A percentile compares a stretch with the other conserved stretches of the same genome.
These are phyloP conservation scores for Osmoderma eremita DNA, from an alignment of 2,888 invertebrate species.

Conservation along the genomic window DNA sequence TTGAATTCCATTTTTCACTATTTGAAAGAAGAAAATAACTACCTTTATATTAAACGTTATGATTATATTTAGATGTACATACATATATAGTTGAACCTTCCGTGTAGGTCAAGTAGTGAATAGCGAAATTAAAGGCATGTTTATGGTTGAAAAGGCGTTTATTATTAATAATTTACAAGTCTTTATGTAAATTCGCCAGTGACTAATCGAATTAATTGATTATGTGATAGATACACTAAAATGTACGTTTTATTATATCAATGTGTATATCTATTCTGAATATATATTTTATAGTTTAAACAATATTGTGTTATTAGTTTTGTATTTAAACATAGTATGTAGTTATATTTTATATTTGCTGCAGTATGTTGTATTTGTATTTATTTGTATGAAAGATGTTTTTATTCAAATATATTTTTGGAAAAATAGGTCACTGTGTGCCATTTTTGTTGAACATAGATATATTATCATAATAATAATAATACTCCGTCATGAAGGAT, in stretches of 20 bases:
- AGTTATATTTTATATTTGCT: slow-evolving; percentile 24
- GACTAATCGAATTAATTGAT: slow-evolving; percentile 10
- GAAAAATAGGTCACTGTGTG: neutral
- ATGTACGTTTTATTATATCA: slow-evolving; percentile 17
- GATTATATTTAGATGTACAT: too few relatives aligned
- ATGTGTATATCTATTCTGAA: slow-evolving; percentile 10
- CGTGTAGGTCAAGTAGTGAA: too few relatives aligned
- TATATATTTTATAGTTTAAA: slow-evolving; percentile 24
- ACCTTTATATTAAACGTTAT: too few relatives aligned
- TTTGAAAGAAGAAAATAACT: too few relatives aligned
- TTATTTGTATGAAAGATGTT: slow-evolving; percentile 42
- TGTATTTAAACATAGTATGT: slow-evolving; percentile 19
- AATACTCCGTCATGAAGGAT: too few relatives aligned
- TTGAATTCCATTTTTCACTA: too few relatives aligned
- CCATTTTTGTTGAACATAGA: too few relatives aligned
- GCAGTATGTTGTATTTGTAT: slow-evolving; percentile 40
- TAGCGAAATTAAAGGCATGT: too few relatives aligned
- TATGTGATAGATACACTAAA: slow-evolving; percentile 37
- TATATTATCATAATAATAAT: too few relatives aligned
- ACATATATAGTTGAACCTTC: too few relatives aligned
- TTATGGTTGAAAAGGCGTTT: too few relatives aligned
- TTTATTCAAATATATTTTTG: slow-evolving; percentile 37
- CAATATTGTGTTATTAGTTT: slow-evolving; percentile 29
- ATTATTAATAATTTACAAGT: neutral
- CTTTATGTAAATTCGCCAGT: slow-evolving; percentile 20